A percentile compares a stretch with the other conserved stretches of the same genome.
phyloP scores from a whole-genome alignment of 2,888 invertebrate species.

The Brachynemurus nebulosus region DNA sequence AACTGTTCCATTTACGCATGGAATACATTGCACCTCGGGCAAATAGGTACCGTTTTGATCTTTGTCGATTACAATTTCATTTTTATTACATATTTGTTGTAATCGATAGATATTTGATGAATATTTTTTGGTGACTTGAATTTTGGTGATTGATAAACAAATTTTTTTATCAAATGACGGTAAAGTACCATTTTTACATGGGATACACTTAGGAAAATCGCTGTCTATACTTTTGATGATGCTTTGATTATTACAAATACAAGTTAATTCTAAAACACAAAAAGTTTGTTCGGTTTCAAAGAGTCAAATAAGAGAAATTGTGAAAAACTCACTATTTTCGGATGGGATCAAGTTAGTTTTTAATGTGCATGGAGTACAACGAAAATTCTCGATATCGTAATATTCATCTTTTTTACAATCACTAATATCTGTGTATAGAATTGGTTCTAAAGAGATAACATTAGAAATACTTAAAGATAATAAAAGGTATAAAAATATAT shows the following conservation, averaged over 20 bases:
- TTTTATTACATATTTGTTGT: slow-evolving; percentile 21
- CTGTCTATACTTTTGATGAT: slow-evolving; percentile 23
- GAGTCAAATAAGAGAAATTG: background rate
- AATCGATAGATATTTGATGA: slow-evolving; percentile 9
- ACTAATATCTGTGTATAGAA: slow-evolving; percentile 2
- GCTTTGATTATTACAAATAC: slow-evolving; percentile 32
- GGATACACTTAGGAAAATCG: slow-evolving; percentile 21
- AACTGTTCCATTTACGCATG: slow-evolving; percentile 30
- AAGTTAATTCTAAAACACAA: slow-evolving; percentile 29
- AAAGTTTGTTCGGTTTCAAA: background rate
- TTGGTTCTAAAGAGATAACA: slow-evolving; percentile 5
- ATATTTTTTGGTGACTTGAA: slow-evolving; percentile 18
- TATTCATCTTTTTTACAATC: slow-evolving; percentile 13
- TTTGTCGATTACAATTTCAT: slow-evolving; percentile 28
- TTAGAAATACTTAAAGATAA: too few species aligned
- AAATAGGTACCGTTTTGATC: slow-evolving; percentile 27
- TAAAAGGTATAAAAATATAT: too few species aligned
- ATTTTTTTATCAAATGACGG: slow-evolving; percentile 25
- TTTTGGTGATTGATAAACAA: slow-evolving; percentile 26
- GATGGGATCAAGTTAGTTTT: slow-evolving; percentile 29
- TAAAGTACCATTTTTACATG: slow-evolving; percentile 26
- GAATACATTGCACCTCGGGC: slow-evolving; percentile 27
- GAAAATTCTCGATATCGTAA: slow-evolving; percentile 30
- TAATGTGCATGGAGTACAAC: slow-evolving; percentile 33
- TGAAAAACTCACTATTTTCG: slow-evolving; percentile 26